Percentiles rank a stretch among this genome's conserved stretches.
Evolutionary conservation across 2,113 vertebrate species (phyloP).

Genomic region (Polypterus bichir): DNA sequence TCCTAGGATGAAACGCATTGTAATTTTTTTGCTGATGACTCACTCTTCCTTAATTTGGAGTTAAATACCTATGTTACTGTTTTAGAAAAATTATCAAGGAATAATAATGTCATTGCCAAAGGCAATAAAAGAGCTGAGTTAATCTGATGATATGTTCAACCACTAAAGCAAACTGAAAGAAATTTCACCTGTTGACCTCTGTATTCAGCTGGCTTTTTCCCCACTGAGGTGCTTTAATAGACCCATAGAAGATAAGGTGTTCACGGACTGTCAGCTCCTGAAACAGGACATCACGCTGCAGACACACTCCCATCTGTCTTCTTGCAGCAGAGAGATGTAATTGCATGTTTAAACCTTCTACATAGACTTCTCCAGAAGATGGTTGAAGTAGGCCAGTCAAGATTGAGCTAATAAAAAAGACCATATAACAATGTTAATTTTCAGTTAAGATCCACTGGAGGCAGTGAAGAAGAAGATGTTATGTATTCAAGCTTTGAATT

Average conservation of each 20-base stretch:
- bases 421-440: background rate
- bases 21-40: too few species aligned
- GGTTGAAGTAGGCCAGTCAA: constrained; percentile 68
- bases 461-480: background rate
- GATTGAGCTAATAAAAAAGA: constrained; percentile 53
- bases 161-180: too few species aligned
- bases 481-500: background rate
- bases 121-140: too few species aligned
- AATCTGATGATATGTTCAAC: too few species aligned
- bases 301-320: constrained; percentile 70
- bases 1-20: too few species aligned
- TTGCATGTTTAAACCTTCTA: constrained; percentile 62
- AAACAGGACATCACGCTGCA: constrained; percentile 70
- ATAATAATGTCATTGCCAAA: background rate
- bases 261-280: constrained; percentile 62
- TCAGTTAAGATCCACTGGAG: background rate
- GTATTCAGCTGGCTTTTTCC: constrained; percentile 22
- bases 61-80: too few species aligned
- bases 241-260: constrained; percentile 70
- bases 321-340: constrained; percentile 55
- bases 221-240: constrained; percentile 35
- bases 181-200: constrained; percentile 30
- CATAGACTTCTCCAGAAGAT: constrained; percentile 61
- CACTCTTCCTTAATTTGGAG: too few species aligned
- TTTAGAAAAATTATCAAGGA: background rate